These are phyloP conservation scores for Geotrypetes seraphini DNA, from an alignment of 2,797 vertebrate species.

Conservation along the genomic window DNA sequence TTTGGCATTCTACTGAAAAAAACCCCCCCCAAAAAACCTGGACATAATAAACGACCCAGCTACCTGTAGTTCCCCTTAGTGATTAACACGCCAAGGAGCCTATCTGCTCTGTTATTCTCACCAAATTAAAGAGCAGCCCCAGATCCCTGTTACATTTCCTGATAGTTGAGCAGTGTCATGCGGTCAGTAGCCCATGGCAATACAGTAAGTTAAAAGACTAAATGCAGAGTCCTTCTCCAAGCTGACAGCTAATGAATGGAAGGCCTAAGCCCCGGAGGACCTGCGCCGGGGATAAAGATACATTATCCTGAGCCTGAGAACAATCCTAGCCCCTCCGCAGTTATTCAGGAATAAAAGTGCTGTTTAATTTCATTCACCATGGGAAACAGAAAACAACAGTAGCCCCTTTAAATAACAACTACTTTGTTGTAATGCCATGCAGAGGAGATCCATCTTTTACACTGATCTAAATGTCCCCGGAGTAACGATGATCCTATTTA, in stretches of 20 bases:
- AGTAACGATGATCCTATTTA: neutral
- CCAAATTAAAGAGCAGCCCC: slow-evolving; percentile 60
- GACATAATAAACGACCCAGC: slow-evolving; percentile 28
- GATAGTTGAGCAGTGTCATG: slow-evolving; percentile 59
- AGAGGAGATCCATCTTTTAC: slow-evolving; percentile 6
- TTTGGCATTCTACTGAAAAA: accelerated
- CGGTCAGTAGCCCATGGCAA: slow-evolving; percentile 74
- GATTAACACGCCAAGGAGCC: slow-evolving; percentile 35
- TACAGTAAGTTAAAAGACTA: slow-evolving; percentile 88
- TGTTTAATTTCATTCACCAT: slow-evolving; percentile 44
- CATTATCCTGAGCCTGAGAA: slow-evolving; percentile 49
- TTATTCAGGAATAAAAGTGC: slow-evolving; percentile 49
- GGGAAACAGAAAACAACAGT: slow-evolving; percentile 36
- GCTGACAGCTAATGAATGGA: slow-evolving; percentile 84
- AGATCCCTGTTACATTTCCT: slow-evolving; percentile 69
- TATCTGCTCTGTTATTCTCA: slow-evolving; percentile 37
- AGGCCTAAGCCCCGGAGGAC: slow-evolving; percentile 67
- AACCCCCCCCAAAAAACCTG: too few relatives aligned
- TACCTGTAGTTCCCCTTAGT: slow-evolving; percentile 37
- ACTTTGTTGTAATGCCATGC: slow-evolving; percentile 10
- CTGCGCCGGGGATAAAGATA: slow-evolving; percentile 60
- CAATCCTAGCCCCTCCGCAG: slow-evolving; percentile 40
- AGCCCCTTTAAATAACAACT: slow-evolving; percentile 25
- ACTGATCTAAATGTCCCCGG: neutral
- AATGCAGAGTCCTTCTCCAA: slow-evolving; percentile 75